Conservation (phyloP, 30 jellyfish, hydroid and myxozoan species). For the Sanderia malayensis region DNA sequence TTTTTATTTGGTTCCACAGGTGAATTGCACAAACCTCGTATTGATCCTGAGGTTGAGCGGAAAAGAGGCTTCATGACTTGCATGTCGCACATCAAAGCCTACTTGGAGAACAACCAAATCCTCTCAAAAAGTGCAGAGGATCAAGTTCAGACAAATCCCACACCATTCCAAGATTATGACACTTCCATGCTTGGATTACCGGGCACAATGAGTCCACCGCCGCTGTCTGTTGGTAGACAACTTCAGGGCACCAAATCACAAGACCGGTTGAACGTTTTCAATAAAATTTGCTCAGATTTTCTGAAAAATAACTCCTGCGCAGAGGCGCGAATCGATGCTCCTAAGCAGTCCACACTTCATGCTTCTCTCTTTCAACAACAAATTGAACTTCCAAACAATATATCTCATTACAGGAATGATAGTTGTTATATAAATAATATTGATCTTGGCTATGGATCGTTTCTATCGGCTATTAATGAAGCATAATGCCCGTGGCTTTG, state of each 20-base stretch:
- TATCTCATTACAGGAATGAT: background rate
- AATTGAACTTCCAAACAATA: background rate
- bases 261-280: background rate
- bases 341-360: background rate
- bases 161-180: background rate
- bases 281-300: conserved; percentile 49
- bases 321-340: background rate
- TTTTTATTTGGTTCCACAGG: too few species aligned
- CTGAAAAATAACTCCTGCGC: conserved; percentile 31
- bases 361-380: background rate
- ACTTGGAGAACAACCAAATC: conserved; percentile 7
- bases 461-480: background rate
- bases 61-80: conserved; percentile 52
- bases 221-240: background rate
- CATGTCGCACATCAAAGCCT: conserved; percentile 36
- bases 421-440: background rate
- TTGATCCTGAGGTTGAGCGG: conserved; percentile 41
- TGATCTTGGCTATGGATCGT: background rate
- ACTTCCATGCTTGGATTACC: background rate
- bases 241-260: background rate
- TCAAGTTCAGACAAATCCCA: background rate
- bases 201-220: background rate
- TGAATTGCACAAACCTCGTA: background rate
- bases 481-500: background rate
- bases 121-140: background rate